phyloP scores from a whole-genome alignment of 2,888 invertebrate species.

The Pristionchus fissidentatus region DNA sequence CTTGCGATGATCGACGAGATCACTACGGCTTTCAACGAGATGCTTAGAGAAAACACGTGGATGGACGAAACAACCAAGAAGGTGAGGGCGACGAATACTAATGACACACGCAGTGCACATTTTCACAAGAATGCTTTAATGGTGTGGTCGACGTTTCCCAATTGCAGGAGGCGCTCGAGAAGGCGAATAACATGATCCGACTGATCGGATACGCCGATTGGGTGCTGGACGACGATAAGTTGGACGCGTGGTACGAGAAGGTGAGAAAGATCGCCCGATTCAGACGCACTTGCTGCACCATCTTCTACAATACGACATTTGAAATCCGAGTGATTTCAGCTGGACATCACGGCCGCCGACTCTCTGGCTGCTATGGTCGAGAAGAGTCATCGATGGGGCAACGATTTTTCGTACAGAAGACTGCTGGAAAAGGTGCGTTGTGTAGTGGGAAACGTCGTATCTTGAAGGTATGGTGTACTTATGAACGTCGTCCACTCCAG shows the following conservation, averaged over 20 bases:
- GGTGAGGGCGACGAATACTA: conserved; percentile 46
- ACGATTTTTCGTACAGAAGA: conserved; percentile 59
- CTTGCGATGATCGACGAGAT: conserved; percentile 89
- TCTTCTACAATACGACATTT: background rate
- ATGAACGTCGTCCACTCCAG: conserved; percentile 38
- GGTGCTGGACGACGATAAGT: conserved; percentile 83
- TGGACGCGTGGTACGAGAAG: conserved; percentile 84
- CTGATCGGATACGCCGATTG: conserved; percentile 92
- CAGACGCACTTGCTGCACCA: background rate
- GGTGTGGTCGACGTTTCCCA: conserved; percentile 37
- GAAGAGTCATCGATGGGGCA: conserved; percentile 80
- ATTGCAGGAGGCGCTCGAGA: conserved; percentile 56
- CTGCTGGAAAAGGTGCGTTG: conserved; percentile 31
- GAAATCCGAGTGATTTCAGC: no score
- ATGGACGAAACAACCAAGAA: conserved; percentile 86
- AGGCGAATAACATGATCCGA: conserved; percentile 68
- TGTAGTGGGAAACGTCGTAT: conserved; percentile 15
- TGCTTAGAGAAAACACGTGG: conserved; percentile 87
- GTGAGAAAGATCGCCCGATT: conserved; percentile 32
- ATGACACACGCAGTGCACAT: background rate
- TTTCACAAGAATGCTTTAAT: background rate
- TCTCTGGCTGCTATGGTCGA: conserved; percentile 91
- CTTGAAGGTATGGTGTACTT: background rate
- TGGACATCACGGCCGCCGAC: conserved; percentile 82
- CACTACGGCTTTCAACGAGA: conserved; percentile 83